These are phyloP conservation scores for Pararge aegeria DNA, from an alignment of 1,140 invertebrate genomes.

Conservation along the genomic window DNA sequence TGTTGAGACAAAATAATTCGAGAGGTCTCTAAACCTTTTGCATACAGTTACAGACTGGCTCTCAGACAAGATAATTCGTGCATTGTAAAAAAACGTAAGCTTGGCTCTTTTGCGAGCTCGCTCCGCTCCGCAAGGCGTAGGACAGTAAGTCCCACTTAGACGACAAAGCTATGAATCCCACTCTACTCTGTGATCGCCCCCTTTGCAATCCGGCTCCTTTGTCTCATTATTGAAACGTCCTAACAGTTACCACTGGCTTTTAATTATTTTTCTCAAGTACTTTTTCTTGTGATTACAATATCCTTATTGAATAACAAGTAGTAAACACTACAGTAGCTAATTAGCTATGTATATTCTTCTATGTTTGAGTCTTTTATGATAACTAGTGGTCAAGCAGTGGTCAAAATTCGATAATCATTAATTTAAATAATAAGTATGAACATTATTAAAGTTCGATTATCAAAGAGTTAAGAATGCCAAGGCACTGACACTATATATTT, in stretches of 20 bases:
- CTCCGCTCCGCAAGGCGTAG: conserved; percentile 31
- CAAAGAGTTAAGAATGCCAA: too few species aligned
- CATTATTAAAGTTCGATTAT: too few species aligned
- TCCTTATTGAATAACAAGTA: neutral
- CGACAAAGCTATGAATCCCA: conserved; percentile 47
- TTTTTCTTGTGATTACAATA: conserved; percentile 2
- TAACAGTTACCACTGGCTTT: conserved; percentile 28
- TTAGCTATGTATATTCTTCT: too few species aligned
- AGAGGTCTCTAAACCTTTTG: neutral
- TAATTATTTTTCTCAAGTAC: conserved; percentile 23
- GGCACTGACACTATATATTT: too few species aligned
- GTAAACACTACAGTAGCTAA: too few species aligned
- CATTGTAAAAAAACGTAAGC: conserved; percentile 29
- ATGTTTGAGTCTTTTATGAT: too few species aligned
- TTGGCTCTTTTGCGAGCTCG: conserved; percentile 23
- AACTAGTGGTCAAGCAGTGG: too few species aligned
- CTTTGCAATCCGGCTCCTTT: conserved; percentile 47
- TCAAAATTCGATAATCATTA: too few species aligned
- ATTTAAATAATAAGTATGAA: too few species aligned
- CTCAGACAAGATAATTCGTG: conserved; percentile 26
- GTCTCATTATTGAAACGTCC: conserved; percentile 41
- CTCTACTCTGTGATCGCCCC: conserved; percentile 51
- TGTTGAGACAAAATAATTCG: neutral
- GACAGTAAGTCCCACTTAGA: conserved; percentile 64
- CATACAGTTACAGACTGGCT: conserved; percentile 3